These are phyloP conservation scores for Chalcis sispes DNA, from an alignment of 2,888 invertebrate genomes.

Conservation along the genomic window DNA sequence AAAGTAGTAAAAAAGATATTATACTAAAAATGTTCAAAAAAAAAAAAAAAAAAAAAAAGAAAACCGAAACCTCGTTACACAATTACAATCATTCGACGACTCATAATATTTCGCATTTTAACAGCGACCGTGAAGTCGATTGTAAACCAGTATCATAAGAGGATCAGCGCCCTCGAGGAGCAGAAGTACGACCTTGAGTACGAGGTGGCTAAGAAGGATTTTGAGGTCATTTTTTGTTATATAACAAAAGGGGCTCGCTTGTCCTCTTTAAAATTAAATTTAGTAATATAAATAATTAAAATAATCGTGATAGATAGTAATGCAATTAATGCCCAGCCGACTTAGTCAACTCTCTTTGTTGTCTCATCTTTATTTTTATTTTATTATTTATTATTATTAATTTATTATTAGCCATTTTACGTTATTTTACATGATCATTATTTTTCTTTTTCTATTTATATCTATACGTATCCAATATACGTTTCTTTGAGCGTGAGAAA, in stretches of 20 bases:
- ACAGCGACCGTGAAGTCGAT: conserved; percentile 83
- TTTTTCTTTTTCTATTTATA: conserved; percentile 10
- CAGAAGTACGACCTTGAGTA: conserved; percentile 99
- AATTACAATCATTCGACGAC: background rate
- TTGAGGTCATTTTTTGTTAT: conserved; percentile 85
- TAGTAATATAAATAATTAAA: background rate
- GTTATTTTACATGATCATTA: conserved; percentile 19
- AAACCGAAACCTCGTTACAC: background rate
- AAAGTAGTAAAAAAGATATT: background rate
- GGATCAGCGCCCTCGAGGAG: conserved; percentile 89
- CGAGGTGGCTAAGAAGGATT: conserved; percentile 96
- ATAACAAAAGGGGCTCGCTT: no score
- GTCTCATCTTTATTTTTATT: conserved; percentile 15
- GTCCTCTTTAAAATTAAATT: conserved; percentile 16
- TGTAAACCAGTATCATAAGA: conserved; percentile 88
- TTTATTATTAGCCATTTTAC: conserved; percentile 2
- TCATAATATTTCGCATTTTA: conserved; percentile 66
- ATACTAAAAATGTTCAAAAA: background rate
- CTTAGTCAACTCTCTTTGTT: conserved; percentile 28
- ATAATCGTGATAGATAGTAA: conserved; percentile 56
- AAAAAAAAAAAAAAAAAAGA: background rate
- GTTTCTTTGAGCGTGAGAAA: conserved; percentile 15
- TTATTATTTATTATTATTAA: conserved; percentile 24
- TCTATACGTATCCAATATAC: background rate
- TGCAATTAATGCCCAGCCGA: conserved; percentile 59